Conservation (phyloP, 2,113 vertebrate genomes). For the Hyperopisus bebe region DNA sequence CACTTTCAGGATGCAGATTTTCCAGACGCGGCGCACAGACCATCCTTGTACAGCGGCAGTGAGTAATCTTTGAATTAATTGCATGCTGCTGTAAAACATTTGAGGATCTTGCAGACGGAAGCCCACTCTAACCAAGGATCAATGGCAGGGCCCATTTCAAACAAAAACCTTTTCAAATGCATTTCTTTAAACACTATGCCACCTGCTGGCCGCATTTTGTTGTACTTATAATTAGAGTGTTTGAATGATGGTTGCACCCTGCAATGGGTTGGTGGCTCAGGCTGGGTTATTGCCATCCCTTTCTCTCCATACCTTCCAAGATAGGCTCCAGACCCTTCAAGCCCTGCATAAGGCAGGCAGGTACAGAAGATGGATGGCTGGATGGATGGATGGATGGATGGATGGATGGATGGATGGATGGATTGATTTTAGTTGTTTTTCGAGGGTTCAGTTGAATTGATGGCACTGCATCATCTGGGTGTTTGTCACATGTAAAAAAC, state of each 20-base stretch:
- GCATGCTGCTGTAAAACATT: neutral
- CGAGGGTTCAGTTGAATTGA: neutral
- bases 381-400: neutral
- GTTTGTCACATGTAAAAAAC: neutral
- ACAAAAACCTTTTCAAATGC: neutral
- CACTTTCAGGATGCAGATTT: neutral
- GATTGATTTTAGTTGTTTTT: neutral
- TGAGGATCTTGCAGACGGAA: neutral
- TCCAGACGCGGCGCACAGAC: constrained; percentile 43
- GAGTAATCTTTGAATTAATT: neutral
- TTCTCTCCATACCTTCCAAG: neutral
- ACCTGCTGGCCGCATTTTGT: neutral
- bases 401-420: neutral
- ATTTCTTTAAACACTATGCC: neutral
- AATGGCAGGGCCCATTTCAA: neutral
- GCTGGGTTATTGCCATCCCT: neutral
- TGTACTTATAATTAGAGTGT: neutral
- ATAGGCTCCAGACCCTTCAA: neutral
- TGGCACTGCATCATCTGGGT: neutral
- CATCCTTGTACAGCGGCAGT: constrained; percentile 29
- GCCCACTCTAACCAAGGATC: neutral
- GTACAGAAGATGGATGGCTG: neutral
- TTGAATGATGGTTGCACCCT: too few species aligned
- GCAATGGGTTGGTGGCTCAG: too few species aligned
- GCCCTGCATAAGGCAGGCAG: neutral